phyloP scores from a whole-genome alignment of 2,797 vertebrate genomes.

The Sebastes baramenuke region DNA sequence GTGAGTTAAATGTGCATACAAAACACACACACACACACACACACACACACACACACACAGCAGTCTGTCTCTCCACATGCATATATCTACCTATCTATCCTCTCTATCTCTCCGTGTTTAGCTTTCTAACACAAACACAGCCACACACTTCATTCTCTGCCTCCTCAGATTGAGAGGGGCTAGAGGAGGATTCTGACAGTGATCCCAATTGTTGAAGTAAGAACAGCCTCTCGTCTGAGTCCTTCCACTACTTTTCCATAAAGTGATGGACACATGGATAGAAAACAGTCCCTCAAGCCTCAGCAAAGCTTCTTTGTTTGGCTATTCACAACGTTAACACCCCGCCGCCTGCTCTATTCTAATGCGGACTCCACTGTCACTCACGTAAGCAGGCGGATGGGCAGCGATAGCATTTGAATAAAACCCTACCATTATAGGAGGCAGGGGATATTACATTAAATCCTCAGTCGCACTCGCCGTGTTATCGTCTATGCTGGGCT shows the following conservation, averaged over 20 bases:
- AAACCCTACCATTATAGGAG: constrained; percentile 26
- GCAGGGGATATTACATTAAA: constrained; percentile 31
- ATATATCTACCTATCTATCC: not conserved
- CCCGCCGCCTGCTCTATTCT: constrained; percentile 48
- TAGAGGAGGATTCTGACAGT: constrained; percentile 34
- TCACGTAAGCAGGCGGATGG: constrained; percentile 36
- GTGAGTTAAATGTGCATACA: constrained; percentile 63
- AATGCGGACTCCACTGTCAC: constrained; percentile 56
- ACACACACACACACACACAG: not conserved
- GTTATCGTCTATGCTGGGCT: constrained; percentile 16
- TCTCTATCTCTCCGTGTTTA: not conserved
- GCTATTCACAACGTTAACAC: constrained; percentile 38
- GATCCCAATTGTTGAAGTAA: constrained; percentile 50
- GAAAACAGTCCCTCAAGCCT: constrained; percentile 33
- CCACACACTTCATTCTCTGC: constrained; percentile 22
- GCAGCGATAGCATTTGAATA: constrained; percentile 53
- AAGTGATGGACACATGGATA: constrained; percentile 63
- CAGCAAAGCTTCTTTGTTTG: constrained; percentile 57
- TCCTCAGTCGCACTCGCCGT: constrained; percentile 16
- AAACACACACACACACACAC: not conserved
- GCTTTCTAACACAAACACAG: constrained; percentile 40
- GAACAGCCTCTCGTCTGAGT: constrained; percentile 34
- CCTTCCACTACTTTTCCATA: constrained; percentile 30
- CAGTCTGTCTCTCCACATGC: not conserved
- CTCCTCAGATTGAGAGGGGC: constrained; percentile 3